Conservation (phyloP, 2,888 invertebrate species). For the Microplitis deprimator region DNA sequence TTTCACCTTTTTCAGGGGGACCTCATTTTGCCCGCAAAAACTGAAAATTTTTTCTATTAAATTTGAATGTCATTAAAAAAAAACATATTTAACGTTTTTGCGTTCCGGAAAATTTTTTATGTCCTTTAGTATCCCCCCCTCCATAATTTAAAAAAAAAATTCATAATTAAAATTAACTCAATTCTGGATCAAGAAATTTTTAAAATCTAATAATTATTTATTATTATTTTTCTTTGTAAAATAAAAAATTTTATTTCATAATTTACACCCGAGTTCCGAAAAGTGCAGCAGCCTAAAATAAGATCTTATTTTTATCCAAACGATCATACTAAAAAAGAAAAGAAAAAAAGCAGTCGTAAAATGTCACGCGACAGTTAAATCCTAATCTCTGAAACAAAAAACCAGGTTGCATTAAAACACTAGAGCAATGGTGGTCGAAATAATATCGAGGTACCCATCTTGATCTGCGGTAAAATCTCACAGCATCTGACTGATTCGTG, state of each 20-base stretch:
- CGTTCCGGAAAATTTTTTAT: too few species aligned
- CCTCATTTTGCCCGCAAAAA: too few species aligned
- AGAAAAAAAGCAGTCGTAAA: slow-evolving; percentile 22
- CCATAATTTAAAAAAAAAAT: too few species aligned
- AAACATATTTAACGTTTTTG: too few species aligned
- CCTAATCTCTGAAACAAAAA: not conserved
- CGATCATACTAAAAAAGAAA: not conserved
- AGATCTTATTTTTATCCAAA: not conserved
- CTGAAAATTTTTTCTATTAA: too few species aligned
- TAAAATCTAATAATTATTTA: too few species aligned
- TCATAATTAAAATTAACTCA: too few species aligned
- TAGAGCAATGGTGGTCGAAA: slow-evolving; percentile 35
- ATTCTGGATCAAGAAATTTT: too few species aligned
- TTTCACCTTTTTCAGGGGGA: too few species aligned
- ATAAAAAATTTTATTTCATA: not conserved
- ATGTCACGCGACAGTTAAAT: slow-evolving; percentile 26
- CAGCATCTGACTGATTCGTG: slow-evolving; percentile 26
- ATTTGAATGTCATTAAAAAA: too few species aligned
- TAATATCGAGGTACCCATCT: slow-evolving; percentile 48
- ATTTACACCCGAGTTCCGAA: not conserved
- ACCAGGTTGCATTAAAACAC: not conserved
- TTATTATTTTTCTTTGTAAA: too few species aligned
- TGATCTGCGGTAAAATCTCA: slow-evolving; percentile 46
- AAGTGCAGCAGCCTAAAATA: not conserved
- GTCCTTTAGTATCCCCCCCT: too few species aligned